Base-by-base conservation (phyloP, 2,113 vertebrate genomes). In the Natator depressus region DNA sequence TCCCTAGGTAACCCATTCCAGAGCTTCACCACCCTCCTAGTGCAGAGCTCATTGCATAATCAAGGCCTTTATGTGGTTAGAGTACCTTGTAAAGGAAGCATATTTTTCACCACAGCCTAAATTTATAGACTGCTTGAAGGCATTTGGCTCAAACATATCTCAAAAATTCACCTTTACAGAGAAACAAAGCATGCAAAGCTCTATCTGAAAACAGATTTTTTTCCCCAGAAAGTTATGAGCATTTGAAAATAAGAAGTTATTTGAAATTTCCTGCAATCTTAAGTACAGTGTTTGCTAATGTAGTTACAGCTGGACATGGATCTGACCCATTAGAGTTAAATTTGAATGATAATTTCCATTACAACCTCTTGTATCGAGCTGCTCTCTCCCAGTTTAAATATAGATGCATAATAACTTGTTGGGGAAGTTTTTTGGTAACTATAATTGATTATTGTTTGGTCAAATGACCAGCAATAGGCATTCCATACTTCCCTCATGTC, bases 21-120 rank as follows among this genome's bases (percentile, higher is more conserved):
- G 49, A 10, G 49, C 11, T 49, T 49, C 49, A 49, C 49, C 49
- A 49, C 3, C 49, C 49, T 49, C 49, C 49, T 49, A 49, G 49
- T 12, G 11, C 2, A 53, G 35, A 57, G 0, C 14, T 83, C 16
- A 8, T 35, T 27, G 5, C 8, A 62, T 3, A 5, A 89, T 75
- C 22, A 53, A 14, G 2, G 0, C 0, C 10, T 38, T 10, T 20
- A 19, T 72, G 50, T 5, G 51, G 8, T 47, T 6, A 53, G 6
- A n/a, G 2, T 82, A 69, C 57, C 85, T 82, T 31, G 16, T 19
- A 91, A 11, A 87, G 76, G 59, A 16, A 80, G 1, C 54, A 29
- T 4, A n/a, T 1, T 49, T 4, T 1, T 85, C 7, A 80, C 2
- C 84, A 84, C 0, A 38, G 5, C 80, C 50, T 55, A n/a, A 1